Base-by-base conservation (phyloP, 2,888 invertebrate genomes). In the Parnassius glacialis region DNA sequence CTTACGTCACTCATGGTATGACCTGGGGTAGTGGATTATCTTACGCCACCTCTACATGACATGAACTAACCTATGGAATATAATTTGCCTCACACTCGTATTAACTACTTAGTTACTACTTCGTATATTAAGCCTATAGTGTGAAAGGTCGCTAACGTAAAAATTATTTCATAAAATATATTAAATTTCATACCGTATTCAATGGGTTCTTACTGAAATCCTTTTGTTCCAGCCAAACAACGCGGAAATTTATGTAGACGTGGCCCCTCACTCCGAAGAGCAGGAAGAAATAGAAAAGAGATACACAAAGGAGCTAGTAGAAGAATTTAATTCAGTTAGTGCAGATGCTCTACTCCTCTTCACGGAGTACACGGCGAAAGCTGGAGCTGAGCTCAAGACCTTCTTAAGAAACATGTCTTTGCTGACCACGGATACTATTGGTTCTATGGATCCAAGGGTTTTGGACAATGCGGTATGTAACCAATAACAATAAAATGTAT, bases 311-410 rank as follows among this genome's bases (percentile, higher is more conserved):
- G 82, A 85, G 55, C 74, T 87, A 62, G 61, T 72, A 1, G 64
- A 73, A 1, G 79, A 87, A 41, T 71, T 88, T 43, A 69, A 78
- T n/a, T 58, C 68, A 0, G 75, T 78, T 2, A 82, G 80, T 67
- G 70, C 67, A 0, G 87, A 88, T 1, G 83, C 84, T 0, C 65
- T 87, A 3, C 75, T 84, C 0, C 79, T 90, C 0, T 90, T 86
- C 72, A 89, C 85, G 0, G 87, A 89, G 73, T 88, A 76, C 70
- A 74, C 85, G 0, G 77, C 80, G 0, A 70, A 77, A 44, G 76
- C 84, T 5, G 83, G 84, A 0, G 68, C 67, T 0, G 84, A 87
- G 12, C 70, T 88, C 65, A 82, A 80, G 64, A 67, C 48, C 3
- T 90, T 90, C 70, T 63, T 86, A 9, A 70, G 64, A 12, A 85